Evolutionary conservation across 2,888 invertebrate genomes (phyloP).

Genomic region (Xestia sexstrigata): DNA sequence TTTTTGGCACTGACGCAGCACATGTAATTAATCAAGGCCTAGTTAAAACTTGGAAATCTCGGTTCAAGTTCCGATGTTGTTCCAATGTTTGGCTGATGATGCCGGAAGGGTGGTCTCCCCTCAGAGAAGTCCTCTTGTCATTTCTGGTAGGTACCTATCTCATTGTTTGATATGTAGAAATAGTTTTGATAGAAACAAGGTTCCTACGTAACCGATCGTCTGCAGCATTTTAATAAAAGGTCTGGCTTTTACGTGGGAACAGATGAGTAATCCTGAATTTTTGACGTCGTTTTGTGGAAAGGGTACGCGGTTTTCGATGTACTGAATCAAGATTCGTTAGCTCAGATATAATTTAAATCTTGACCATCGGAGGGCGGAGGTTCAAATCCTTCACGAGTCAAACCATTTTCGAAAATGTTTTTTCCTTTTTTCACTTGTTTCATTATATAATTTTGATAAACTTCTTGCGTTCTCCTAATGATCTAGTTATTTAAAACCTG

Average conservation of each 20-base stretch:
- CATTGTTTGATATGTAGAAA: not conserved
- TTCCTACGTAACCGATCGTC: not conserved
- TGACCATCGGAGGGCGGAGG: constrained; percentile 5
- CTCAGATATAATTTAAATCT: constrained; percentile 3
- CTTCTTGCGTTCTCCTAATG: not conserved
- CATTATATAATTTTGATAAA: not conserved
- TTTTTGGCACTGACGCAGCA: not conserved
- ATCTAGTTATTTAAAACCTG: not conserved
- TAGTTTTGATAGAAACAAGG: not conserved
- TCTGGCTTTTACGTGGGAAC: not conserved
- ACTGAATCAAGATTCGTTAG: not conserved
- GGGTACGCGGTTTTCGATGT: not conserved
- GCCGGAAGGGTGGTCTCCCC: not conserved
- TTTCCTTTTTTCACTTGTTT: not conserved
- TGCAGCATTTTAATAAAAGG: not conserved
- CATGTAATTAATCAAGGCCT: not conserved
- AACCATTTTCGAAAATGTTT: not conserved
- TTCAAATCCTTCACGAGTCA: constrained; percentile 6
- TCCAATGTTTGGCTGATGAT: not conserved
- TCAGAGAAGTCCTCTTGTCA: not conserved
- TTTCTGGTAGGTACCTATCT: not conserved
- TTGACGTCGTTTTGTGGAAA: not conserved
- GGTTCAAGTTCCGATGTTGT: not conserved
- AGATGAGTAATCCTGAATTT: not conserved
- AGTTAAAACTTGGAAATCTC: not conserved